These are phyloP conservation scores for Phyllostomus hastatus DNA, from an alignment of 2,113 vertebrate species.

Conservation along the genomic window DNA sequence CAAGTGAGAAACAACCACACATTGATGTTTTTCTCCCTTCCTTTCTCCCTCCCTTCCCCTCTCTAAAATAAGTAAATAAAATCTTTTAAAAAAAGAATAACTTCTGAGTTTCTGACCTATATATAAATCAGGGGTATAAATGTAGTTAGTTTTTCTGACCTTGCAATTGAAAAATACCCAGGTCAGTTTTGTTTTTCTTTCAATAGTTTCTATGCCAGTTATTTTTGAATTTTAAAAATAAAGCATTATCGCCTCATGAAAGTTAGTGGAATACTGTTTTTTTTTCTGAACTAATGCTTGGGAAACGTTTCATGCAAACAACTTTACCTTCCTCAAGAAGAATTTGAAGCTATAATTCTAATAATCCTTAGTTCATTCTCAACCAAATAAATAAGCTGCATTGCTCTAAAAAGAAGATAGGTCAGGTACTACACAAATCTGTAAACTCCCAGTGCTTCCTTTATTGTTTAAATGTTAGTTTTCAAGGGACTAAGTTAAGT, in stretches of 20 bases:
- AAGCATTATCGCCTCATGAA: neutral
- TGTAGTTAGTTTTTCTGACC: neutral
- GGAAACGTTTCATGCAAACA: neutral
- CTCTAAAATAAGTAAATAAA: too few relatives aligned
- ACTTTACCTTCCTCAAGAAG: neutral
- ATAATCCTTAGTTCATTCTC: neutral
- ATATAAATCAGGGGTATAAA: neutral
- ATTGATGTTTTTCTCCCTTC: too few relatives aligned
- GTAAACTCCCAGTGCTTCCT: neutral
- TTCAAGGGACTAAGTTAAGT: neutral
- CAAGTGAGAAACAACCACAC: too few relatives aligned
- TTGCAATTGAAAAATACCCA: neutral
- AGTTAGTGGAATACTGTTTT: neutral
- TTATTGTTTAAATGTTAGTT: neutral
- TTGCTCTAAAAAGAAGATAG: neutral
- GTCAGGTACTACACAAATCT: neutral
- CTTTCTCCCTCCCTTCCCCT: too few relatives aligned
- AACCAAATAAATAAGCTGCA: neutral
- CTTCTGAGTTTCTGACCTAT: neutral
- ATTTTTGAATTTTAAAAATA: constrained; percentile 10
- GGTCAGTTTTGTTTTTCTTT: neutral
- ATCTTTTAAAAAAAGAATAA: neutral
- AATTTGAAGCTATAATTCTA: neutral
- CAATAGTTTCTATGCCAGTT: neutral
- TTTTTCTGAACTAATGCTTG: neutral